A percentile compares a stretch with the other conserved stretches of the same genome.
These are phyloP conservation scores for Pipa parva DNA, from an alignment of 2,113 vertebrate species.

Conservation along the genomic window DNA sequence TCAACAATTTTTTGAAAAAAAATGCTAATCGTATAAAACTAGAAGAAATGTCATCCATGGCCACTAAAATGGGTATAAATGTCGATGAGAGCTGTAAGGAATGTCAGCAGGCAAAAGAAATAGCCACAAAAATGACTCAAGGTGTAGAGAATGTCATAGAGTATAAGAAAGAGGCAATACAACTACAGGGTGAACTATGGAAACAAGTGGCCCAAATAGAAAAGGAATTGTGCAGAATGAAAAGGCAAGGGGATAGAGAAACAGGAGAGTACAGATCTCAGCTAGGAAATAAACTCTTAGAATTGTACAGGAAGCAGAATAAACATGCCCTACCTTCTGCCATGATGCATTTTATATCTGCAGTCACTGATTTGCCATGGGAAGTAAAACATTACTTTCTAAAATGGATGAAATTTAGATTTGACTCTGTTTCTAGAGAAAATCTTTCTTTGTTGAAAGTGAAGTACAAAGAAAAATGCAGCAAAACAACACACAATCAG, in stretches of 20 bases:
- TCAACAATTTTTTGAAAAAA: conserved; percentile 20
- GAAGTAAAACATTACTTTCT: conserved; percentile 49
- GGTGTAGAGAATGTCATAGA: conserved; percentile 9
- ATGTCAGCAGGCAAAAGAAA: conserved; percentile 38
- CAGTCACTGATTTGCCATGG: conserved; percentile 42
- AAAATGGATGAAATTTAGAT: conserved; percentile 51
- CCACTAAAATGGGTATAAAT: conserved; percentile 35
- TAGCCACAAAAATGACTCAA: background rate
- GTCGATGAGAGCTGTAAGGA: conserved; percentile 44
- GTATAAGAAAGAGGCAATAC: conserved; percentile 41
- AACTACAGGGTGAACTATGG: conserved; percentile 47
- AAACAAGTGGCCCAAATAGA: conserved; percentile 45
- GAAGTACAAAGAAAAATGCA: conserved; percentile 27
- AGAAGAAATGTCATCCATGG: conserved; percentile 2
- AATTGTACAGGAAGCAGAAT: conserved; percentile 44
- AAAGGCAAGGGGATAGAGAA: background rate
- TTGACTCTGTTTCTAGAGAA: conserved; percentile 32
- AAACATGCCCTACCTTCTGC: conserved; percentile 14
- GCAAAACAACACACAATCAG: background rate
- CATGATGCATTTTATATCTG: conserved; percentile 46
- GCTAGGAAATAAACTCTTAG: conserved; percentile 41
- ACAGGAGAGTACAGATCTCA: conserved; percentile 4
- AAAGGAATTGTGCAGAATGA: conserved; percentile 30
- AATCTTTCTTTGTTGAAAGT: conserved; percentile 7
- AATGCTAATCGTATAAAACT: background rate